phyloP scores from a whole-genome alignment of 2,888 invertebrate species.

The Heliothis peltigera region DNA sequence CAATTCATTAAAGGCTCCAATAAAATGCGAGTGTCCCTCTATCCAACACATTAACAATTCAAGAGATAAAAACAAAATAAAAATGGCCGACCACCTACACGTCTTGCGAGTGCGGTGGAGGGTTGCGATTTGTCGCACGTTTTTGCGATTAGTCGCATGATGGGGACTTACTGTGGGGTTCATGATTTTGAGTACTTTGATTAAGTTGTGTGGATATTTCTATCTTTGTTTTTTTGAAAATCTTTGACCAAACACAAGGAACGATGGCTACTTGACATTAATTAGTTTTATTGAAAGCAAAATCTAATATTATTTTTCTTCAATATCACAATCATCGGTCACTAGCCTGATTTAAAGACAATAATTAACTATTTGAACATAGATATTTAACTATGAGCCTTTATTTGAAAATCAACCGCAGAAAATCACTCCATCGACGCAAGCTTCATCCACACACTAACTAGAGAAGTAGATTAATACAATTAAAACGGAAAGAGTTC shows the following conservation, averaged over 20 bases:
- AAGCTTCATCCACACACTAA: conserved; percentile 16
- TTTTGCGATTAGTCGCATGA: conserved; percentile 53
- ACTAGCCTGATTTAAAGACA: too few relatives aligned
- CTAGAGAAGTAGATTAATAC: conserved; percentile 55
- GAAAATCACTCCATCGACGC: background rate
- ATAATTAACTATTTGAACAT: too few relatives aligned
- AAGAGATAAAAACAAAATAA: conserved; percentile 66
- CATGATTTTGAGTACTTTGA: background rate
- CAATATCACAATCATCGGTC: too few relatives aligned
- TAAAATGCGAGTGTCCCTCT: conserved; percentile 67
- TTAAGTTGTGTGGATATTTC: background rate
- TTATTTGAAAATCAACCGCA: background rate
- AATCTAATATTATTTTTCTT: too few relatives aligned
- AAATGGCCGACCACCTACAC: conserved; percentile 64
- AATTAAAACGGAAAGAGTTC: conserved; percentile 64
- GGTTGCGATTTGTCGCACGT: conserved; percentile 61
- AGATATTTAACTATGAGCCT: too few relatives aligned
- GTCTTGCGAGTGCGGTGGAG: conserved; percentile 57
- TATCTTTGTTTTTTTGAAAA: background rate
- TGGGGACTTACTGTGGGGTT: conserved; percentile 1
- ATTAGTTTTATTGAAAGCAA: too few relatives aligned
- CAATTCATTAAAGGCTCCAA: conserved; percentile 72
- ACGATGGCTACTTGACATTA: too few relatives aligned
- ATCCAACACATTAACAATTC: conserved; percentile 76
- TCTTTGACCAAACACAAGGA: background rate